Evolutionary conservation across 2,888 invertebrate species (phyloP).

Genomic region (Balanococcus diminutus): DNA sequence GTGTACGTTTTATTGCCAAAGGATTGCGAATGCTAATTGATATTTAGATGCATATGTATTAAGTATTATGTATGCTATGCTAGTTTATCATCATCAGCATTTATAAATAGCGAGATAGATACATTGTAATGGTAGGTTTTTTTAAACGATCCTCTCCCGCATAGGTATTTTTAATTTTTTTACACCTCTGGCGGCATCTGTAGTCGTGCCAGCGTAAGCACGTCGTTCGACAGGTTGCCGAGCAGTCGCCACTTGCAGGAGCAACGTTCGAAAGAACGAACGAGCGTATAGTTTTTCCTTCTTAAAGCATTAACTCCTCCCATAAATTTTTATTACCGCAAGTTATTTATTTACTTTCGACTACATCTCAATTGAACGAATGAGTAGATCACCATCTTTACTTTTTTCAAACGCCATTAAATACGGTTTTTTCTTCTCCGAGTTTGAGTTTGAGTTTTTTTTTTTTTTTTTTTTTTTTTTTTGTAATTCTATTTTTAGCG

Average conservation of each 20-base stretch:
- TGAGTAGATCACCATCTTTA: constrained; percentile 48
- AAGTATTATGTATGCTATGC: no score
- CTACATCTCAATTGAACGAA: constrained; percentile 33
- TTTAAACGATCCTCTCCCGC: no score
- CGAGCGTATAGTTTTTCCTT: constrained; percentile 21
- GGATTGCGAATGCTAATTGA: not conserved
- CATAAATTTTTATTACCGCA: constrained; percentile 51
- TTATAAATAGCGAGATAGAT: not conserved
- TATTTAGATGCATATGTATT: not conserved
- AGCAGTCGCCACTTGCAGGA: constrained; percentile 25
- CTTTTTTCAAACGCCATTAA: constrained; percentile 47
- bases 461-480: not conserved
- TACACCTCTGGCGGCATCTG: constrained; percentile 8
- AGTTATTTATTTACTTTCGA: constrained; percentile 49
- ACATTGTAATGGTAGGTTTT: no score
- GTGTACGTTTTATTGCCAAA: not conserved
- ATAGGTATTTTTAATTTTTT: not conserved
- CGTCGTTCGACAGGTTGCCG: constrained; percentile 33
- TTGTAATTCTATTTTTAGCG: not conserved
- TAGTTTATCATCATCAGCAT: not conserved
- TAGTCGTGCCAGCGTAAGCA: not conserved
- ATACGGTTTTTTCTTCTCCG: not conserved
- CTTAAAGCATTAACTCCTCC: constrained; percentile 44
- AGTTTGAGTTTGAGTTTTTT: no score
- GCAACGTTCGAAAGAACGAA: no score